These are phyloP conservation scores for Antennarius striatus DNA, from an alignment of 2,113 vertebrate species.

Conservation along the genomic window DNA sequence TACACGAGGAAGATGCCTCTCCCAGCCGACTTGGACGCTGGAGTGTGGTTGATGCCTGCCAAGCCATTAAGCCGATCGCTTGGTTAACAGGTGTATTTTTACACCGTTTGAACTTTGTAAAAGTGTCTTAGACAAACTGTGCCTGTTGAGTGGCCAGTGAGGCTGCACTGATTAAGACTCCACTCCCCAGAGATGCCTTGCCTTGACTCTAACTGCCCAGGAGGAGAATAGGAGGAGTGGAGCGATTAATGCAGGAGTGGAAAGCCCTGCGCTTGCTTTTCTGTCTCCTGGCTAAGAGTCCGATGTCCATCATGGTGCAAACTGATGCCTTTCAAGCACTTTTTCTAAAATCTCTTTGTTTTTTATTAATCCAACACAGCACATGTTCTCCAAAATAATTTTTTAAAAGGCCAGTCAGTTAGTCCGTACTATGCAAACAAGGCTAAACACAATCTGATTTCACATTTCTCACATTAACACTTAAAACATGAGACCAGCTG, in stretches of 20 bases:
- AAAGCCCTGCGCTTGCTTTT: constrained; percentile 35
- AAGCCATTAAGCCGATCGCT: not conserved
- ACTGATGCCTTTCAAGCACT: constrained; percentile 19
- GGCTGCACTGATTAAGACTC: constrained; percentile 38
- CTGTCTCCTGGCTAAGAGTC: constrained; percentile 31
- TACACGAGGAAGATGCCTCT: constrained; percentile 4
- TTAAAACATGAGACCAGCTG: not conserved
- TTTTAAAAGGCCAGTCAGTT: constrained; percentile 5
- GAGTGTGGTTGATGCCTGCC: constrained; percentile 14
- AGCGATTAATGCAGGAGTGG: constrained; percentile 10
- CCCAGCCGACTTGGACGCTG: not conserved
- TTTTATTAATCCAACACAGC: constrained; percentile 2
- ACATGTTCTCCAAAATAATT: not conserved
- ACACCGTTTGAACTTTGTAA: constrained; percentile 35
- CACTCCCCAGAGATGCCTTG: constrained; percentile 15
- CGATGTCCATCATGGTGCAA: constrained; percentile 15
- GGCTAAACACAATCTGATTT: not conserved
- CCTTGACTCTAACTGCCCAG: constrained; percentile 4
- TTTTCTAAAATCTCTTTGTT: constrained; percentile 30
- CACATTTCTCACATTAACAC: constrained; percentile 4
- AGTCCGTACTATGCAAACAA: not conserved
- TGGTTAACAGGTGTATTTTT: constrained; percentile 51
- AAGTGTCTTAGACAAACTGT: constrained; percentile 40
- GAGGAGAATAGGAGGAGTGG: constrained; percentile 21
- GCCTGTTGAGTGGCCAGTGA: constrained; percentile 28